Evolutionary conservation across 2,888 invertebrate genomes (phyloP), one percentile per base, ranked within the genome.

Genomic region (Drosophila sordidapex): DNA sequence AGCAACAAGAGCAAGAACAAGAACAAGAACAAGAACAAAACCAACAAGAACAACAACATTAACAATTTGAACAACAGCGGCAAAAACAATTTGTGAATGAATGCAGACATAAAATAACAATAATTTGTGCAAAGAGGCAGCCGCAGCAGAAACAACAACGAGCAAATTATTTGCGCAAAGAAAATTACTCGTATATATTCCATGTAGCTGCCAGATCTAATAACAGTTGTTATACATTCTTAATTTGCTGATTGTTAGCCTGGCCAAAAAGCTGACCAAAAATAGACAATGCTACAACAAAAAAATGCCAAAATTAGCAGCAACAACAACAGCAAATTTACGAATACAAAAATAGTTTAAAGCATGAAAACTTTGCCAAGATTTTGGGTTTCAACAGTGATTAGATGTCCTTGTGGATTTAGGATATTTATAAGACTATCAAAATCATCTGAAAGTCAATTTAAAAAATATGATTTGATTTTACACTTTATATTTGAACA

Each of bases 71-170:
- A 56, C 43, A 61, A 72, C 66, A 70, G 70, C 70, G 67, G 54
- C 69, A 73, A 82, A 82, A 68, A 76, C 87, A 87, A 75, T 87
- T 85, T 82, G 82, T 85, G 85, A 89, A 85, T 85, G 89, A 89
- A 85, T 89, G 87, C 89, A 85, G 89, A 89, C 85, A 85, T 85
- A 75, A 83, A 85, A 85, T 85, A 89, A 89, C 85, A 85, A 85
- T 85, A 85, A 85, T 85, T 85, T 89, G 80, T 72, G 59, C 70
- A 57, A 73, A 83, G 73, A 70, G 61, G 46, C 73, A 80, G 56
- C 48, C 69, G 38, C 49, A 51, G 6, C 29, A 51, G 35, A 62
- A 79, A n/a, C 57, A 65, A 61, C 54, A 77, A 54, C 63, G 2
- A 63, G 56, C 65, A 70, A 83, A 86, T 75, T 75, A 82, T 80